Conservation (phyloP, 2,113 vertebrate genomes). For the Microcebus murinus region DNA sequence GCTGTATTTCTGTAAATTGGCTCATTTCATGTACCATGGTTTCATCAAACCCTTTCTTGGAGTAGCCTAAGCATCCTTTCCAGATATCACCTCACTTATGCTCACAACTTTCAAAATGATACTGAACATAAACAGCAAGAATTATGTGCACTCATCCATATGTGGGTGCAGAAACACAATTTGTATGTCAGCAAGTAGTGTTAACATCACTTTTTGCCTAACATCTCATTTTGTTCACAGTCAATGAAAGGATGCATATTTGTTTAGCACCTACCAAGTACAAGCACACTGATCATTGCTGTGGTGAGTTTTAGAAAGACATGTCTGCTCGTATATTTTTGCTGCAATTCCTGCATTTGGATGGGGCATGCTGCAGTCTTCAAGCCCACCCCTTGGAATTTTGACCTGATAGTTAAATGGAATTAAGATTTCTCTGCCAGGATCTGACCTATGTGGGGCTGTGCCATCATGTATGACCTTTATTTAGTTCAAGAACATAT, state of each 20-base stretch:
- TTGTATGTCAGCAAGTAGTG: conserved; percentile 46
- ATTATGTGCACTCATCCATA: background rate
- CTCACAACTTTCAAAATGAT: conserved; percentile 55
- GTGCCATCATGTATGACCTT: conserved; percentile 63
- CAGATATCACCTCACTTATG: background rate
- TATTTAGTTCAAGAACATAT: conserved; percentile 59
- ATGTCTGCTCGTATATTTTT: background rate
- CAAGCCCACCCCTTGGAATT: background rate
- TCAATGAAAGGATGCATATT: conserved; percentile 30
- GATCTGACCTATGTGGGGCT: conserved; percentile 4
- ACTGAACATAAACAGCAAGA: background rate
- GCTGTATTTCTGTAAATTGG: background rate
- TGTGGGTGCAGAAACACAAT: conserved; percentile 45
- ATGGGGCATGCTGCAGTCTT: background rate
- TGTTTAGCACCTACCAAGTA: conserved; percentile 44
- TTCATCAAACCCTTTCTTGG: conserved; percentile 22
- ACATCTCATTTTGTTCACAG: conserved; percentile 9
- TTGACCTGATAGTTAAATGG: conserved; percentile 23
- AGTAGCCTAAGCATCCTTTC: conserved; percentile 32
- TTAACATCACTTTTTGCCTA: conserved; percentile 41
- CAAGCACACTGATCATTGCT: background rate
- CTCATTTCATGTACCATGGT: background rate
- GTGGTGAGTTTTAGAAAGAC: no score
- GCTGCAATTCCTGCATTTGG: background rate
- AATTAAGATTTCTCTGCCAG: conserved; percentile 32